Evolutionary conservation across 2,888 invertebrate species (phyloP).

Genomic region (Sesia apiformis): DNA sequence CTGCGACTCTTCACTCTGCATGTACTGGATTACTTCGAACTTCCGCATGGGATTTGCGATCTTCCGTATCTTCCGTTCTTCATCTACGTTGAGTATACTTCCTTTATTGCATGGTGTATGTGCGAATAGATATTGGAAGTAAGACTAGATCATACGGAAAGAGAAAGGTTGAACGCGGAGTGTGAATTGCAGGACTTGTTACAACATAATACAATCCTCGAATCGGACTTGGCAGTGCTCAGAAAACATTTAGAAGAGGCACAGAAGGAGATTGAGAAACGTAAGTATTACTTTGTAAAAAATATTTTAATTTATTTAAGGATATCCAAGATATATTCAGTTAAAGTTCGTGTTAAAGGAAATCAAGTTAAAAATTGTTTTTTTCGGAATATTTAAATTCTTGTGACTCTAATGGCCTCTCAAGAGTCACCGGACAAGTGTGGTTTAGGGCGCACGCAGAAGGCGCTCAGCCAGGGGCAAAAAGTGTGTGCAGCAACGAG

Average conservation of each 20-base stretch:
- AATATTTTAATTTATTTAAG: too few species aligned
- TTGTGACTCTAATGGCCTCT: too few species aligned
- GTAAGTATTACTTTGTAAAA: constrained; percentile 31
- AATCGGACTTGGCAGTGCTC: constrained; percentile 71
- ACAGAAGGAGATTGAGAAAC: constrained; percentile 42
- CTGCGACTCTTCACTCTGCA: constrained; percentile 11
- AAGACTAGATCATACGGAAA: constrained; percentile 76
- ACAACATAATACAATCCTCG: constrained; percentile 79
- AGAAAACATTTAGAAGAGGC: constrained; percentile 60
- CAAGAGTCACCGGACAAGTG: too few species aligned
- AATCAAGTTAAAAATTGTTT: too few species aligned
- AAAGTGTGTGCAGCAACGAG: too few species aligned
- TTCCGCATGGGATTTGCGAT: constrained; percentile 8
- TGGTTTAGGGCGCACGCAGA: too few species aligned
- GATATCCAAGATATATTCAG: too few species aligned
- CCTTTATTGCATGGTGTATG: constrained; percentile 11
- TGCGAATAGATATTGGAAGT: constrained; percentile 73
- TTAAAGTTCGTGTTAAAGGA: too few species aligned
- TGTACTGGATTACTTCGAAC: constrained; percentile 10
- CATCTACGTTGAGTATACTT: constrained; percentile 36
- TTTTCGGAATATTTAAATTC: too few species aligned
- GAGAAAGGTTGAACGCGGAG: constrained; percentile 78
- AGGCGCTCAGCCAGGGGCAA: too few species aligned
- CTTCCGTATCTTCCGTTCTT: constrained; percentile 5
- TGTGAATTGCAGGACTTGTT: constrained; percentile 78